Conservation (phyloP, 2,113 vertebrate genomes). For the Melanerpes aurifrons region DNA sequence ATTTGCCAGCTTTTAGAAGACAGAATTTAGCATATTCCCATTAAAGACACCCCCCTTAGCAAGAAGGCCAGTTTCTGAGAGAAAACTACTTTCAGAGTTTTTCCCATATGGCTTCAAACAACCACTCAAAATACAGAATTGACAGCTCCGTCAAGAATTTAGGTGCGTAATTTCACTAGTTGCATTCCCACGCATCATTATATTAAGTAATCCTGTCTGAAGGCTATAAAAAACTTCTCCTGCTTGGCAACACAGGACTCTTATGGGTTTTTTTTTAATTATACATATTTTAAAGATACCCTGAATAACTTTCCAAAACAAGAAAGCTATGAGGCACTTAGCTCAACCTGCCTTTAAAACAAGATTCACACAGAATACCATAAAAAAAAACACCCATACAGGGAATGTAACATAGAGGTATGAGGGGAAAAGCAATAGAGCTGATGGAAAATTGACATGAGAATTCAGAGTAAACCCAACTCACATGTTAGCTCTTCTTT, state of each 20-base stretch:
- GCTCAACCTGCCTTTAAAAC: background rate
- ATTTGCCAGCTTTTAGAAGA: background rate
- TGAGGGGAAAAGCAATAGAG: background rate
- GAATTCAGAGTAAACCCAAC: background rate
- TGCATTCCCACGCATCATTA: constrained; percentile 52
- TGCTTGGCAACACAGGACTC: constrained; percentile 8
- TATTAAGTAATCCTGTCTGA: constrained; percentile 48
- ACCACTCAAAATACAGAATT: constrained; percentile 7
- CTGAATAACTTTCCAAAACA: background rate
- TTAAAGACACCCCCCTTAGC: background rate
- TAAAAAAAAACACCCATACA: background rate
- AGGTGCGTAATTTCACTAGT: background rate
- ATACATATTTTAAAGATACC: background rate
- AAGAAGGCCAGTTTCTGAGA: constrained; percentile 14
- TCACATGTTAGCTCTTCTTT: background rate
- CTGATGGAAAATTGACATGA: background rate
- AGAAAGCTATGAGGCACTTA: background rate
- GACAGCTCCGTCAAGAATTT: constrained; percentile 51
- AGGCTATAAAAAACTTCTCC: constrained; percentile 35
- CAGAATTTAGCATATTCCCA: background rate
- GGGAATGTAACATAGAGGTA: background rate
- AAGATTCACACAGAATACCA: background rate
- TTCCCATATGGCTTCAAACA: constrained; percentile 38
- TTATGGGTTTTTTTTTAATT: background rate
- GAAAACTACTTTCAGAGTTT: constrained; percentile 14